Conservation (phyloP, 2,113 vertebrate genomes). For the Chionomys nivalis region DNA sequence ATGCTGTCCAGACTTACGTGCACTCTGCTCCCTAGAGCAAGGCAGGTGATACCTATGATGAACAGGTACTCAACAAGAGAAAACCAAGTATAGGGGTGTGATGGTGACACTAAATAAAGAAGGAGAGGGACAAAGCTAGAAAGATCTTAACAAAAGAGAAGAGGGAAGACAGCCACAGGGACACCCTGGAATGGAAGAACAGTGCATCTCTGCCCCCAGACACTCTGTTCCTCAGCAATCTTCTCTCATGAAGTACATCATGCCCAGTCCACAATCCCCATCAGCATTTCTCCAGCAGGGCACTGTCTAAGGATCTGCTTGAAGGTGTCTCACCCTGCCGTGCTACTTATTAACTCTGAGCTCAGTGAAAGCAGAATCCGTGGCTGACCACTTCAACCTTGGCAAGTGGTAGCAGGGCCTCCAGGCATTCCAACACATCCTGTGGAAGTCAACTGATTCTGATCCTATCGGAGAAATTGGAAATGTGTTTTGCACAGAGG, state of each 20-base stretch:
- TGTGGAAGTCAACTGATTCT: conserved; percentile 2
- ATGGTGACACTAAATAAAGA: not conserved
- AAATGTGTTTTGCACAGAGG: not conserved
- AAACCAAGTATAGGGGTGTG: not conserved
- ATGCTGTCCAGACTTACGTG: not conserved
- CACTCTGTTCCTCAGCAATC: not conserved
- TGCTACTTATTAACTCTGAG: not conserved
- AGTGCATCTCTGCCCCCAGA: not conserved
- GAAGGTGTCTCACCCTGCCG: not conserved
- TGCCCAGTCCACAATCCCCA: not conserved
- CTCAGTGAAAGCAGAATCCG: conserved; percentile 11
- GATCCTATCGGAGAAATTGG: conserved; percentile 25
- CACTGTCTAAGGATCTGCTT: not conserved
- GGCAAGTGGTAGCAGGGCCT: not conserved
- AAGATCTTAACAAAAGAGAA: not conserved
- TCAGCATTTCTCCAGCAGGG: not conserved
- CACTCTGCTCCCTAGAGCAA: not conserved
- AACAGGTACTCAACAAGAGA: not conserved
- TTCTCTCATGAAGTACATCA: accelerated
- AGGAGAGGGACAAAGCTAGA: not conserved
- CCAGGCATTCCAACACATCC: not conserved
- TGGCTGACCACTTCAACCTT: not conserved
- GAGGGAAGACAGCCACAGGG: not conserved
- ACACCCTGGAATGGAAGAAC: not conserved
- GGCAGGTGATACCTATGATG: not conserved